Evolutionary conservation across 2,797 vertebrate genomes (phyloP).

Genomic region (Alosa sapidissima): DNA sequence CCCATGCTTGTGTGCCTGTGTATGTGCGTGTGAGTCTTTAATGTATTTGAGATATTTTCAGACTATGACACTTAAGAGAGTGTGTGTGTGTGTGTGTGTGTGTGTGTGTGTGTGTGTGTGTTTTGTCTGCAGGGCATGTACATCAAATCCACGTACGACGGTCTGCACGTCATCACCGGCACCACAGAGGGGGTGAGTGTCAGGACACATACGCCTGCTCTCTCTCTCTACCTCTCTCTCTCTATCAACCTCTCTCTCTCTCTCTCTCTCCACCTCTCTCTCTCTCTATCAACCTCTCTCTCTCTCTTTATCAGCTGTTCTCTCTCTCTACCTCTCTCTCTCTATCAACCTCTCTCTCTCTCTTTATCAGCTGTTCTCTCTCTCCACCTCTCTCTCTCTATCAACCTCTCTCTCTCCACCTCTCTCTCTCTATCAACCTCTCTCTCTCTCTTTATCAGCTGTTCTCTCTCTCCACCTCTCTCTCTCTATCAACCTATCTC

Average conservation of each 20-base stretch:
- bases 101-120: slow-evolving; percentile 32
- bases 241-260: neutral
- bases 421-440: neutral
- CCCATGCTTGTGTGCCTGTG: slow-evolving; percentile 4
- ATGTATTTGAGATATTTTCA: neutral
- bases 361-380: no score
- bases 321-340: neutral
- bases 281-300: neutral
- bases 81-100: slow-evolving; percentile 8
- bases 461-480: neutral
- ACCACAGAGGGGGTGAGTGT: slow-evolving; percentile 97
- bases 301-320: neutral
- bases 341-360: neutral
- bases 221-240: neutral
- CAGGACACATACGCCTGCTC: neutral
- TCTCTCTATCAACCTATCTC: neutral
- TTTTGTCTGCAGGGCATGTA: slow-evolving; percentile 90
- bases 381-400: neutral
- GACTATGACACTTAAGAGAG: neutral
- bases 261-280: neutral
- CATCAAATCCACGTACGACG: slow-evolving; percentile 99
- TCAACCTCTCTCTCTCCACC: neutral
- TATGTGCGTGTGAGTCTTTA: neutral
- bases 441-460: neutral
- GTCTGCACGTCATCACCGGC: slow-evolving; percentile 98